Conservation (phyloP, 2,888 invertebrate genomes). For the Gastracanthus pulcherrimus region DNA sequence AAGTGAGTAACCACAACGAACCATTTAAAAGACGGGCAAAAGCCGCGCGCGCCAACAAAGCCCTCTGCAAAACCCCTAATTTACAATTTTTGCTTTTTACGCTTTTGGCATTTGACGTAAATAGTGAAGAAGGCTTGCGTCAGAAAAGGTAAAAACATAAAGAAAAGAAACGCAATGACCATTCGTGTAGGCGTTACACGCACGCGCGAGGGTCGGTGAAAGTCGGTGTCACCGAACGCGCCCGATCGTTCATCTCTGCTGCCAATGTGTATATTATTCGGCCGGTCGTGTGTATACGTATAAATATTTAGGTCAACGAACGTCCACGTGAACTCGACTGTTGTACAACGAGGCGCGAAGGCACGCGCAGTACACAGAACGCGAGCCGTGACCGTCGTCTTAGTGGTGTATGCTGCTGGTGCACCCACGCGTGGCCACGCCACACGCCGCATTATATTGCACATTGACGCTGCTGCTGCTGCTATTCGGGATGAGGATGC, state of each 20-base stretch:
- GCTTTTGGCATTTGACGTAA: not conserved
- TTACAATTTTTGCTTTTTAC: constrained; percentile 13
- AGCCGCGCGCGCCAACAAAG: not conserved
- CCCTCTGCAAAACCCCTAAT: not conserved
- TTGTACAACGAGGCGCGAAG: not conserved
- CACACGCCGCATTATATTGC: not conserved
- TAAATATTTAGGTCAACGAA: constrained; percentile 67
- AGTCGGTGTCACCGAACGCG: not conserved
- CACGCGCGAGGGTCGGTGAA: not conserved
- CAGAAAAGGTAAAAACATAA: not conserved
- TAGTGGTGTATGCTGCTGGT: not conserved
- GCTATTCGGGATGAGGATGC: not conserved
- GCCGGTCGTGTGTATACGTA: not conserved
- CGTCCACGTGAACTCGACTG: constrained; percentile 53
- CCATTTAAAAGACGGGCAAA: not conserved
- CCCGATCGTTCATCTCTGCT: not conserved
- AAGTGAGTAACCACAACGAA: not conserved
- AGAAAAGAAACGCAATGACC: not conserved
- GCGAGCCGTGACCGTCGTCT: constrained; percentile 6
- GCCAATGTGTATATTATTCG: not conserved
- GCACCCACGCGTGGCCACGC: not conserved
- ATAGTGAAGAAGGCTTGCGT: not conserved
- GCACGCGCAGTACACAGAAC: not conserved
- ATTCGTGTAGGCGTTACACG: not conserved
- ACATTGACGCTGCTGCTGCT: not conserved